Conservation (phyloP, 2,797 vertebrate species). For the Onychomys torridus region DNA sequence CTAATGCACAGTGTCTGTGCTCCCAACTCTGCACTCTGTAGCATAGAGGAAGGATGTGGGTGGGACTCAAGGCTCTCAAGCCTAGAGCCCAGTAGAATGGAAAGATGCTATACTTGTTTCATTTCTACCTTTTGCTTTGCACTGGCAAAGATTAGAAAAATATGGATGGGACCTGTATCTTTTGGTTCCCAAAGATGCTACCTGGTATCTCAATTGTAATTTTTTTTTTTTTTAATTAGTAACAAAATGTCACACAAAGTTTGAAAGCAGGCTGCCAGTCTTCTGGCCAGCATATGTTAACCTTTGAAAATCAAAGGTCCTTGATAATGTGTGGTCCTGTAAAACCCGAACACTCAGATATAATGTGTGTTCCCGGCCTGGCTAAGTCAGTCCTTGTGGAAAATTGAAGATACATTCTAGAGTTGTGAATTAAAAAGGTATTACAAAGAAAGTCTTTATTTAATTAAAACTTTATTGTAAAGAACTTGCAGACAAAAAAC, state of each 20-base stretch:
- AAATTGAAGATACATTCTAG: constrained; percentile 26
- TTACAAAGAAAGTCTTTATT: not conserved
- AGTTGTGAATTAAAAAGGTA: constrained; percentile 28
- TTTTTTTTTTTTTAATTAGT: not conserved
- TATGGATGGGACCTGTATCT: not conserved
- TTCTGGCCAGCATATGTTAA: not conserved
- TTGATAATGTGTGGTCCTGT: not conserved
- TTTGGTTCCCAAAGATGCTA: not conserved
- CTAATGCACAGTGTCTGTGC: not conserved
- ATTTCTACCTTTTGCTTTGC: not conserved
- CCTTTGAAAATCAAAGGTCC: not conserved
- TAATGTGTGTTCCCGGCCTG: not conserved
- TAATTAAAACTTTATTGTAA: not conserved
- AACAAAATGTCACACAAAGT: not conserved
- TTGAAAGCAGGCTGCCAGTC: not conserved
- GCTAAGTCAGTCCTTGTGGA: not conserved
- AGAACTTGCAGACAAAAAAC: not conserved
- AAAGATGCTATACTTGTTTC: not conserved
- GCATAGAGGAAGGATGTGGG: not conserved
- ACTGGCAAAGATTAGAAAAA: not conserved
- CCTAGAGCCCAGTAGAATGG: too few species aligned
- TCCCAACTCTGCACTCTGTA: not conserved
- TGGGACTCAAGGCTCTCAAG: not conserved
- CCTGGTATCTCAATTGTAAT: not conserved
- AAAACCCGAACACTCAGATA: not conserved